Evolutionary conservation across 2,797 vertebrate species (phyloP).

Genomic region (Odontamblyopus lacepedii): DNA sequence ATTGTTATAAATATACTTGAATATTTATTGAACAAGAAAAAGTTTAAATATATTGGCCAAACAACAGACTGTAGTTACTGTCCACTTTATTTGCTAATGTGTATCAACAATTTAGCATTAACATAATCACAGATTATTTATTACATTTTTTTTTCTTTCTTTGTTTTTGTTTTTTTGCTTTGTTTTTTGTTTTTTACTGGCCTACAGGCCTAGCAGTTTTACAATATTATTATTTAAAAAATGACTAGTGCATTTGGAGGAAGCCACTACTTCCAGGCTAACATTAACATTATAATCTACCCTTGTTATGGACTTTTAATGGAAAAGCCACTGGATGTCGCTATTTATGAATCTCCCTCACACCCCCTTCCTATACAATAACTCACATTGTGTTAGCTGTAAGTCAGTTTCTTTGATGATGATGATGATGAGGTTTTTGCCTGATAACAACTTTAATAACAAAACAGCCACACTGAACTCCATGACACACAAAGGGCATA

Average conservation of each 20-base stretch:
- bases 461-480: background rate
- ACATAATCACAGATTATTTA: background rate
- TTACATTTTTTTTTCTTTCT: no score
- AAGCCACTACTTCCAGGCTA: background rate
- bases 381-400: constrained; percentile 2
- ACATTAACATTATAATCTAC: background rate
- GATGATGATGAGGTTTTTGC: background rate
- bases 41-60: no score
- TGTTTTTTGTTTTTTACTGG: no score
- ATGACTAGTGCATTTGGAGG: background rate
- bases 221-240: background rate
- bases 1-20: background rate
- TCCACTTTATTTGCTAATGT: background rate
- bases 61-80: no score
- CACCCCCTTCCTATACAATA: constrained; percentile 6
- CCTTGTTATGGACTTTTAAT: background rate
- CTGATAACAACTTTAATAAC: background rate
- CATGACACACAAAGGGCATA: background rate
- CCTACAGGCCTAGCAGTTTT: no score
- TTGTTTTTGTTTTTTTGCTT: no score
- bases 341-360: constrained; percentile 36
- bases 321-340: constrained; percentile 63
- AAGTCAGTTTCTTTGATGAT: background rate
- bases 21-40: background rate
- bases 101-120: background rate